Conservation (phyloP, 2,113 vertebrate species). For the Herpetotheres cachinnans region DNA sequence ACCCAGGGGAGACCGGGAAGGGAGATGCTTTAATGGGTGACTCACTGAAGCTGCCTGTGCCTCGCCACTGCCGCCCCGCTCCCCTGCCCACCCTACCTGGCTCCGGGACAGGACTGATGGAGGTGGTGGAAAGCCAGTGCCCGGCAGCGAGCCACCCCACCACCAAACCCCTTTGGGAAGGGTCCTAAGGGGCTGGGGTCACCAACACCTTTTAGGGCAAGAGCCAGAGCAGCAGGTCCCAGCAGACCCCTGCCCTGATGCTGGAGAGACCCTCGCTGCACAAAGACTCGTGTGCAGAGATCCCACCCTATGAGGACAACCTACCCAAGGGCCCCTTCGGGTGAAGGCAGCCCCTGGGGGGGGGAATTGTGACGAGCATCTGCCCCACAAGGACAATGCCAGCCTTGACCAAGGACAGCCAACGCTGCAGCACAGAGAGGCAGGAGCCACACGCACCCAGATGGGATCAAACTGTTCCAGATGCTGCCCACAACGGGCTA, state of each 20-base stretch:
- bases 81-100: background rate
- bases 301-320: background rate
- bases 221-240: background rate
- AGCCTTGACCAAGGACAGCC: background rate
- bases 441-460: background rate
- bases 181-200: background rate
- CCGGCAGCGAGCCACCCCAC: background rate
- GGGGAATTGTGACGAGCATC: background rate
- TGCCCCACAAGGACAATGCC: background rate
- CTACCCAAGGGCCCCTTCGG: background rate
- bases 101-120: fast-evolving
- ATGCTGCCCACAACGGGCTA: background rate
- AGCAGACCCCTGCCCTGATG: fast-evolving
- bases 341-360: background rate
- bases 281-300: fast-evolving
- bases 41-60: background rate
- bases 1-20: background rate
- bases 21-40: background rate
- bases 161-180: background rate
- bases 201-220: background rate
- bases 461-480: background rate
- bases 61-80: background rate
- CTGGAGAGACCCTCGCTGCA: background rate
- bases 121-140: background rate
- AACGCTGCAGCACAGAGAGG: background rate